Conservation (phyloP, 1,140 invertebrate species). For the Melipona quadrifasciata region DNA sequence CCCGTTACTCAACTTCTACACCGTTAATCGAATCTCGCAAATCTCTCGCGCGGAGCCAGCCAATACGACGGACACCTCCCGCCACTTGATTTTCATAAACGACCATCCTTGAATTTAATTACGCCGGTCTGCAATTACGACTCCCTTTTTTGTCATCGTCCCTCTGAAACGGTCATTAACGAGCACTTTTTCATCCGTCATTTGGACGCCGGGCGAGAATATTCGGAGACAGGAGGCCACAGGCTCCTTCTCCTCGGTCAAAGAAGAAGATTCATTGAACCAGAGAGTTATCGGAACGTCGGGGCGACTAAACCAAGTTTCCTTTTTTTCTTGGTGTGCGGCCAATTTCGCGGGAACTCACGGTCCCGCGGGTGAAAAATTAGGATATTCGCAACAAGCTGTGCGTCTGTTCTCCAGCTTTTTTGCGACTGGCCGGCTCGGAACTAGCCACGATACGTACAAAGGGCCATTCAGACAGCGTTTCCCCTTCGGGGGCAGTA, state of each 20-base stretch:
- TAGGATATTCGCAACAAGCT: neutral
- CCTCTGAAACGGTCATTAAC: neutral
- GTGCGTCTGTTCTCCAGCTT: neutral
- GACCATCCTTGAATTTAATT: conserved; percentile 29
- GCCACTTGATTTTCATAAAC: neutral
- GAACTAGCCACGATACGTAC: conserved; percentile 14
- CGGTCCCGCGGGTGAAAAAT: neutral
- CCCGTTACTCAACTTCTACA: neutral
- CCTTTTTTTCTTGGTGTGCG: neutral
- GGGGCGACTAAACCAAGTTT: neutral
- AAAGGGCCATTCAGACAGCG: conserved; percentile 51
- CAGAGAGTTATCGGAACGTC: neutral
- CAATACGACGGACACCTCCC: neutral
- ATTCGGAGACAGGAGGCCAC: neutral
- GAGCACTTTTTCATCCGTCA: conserved; percentile 4
- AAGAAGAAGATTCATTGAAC: conserved; percentile 15
- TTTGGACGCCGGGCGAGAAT: neutral
- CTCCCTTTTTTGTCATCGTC: conserved; percentile 14
- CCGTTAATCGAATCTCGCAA: too few relatives aligned
- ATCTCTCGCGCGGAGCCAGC: neutral
- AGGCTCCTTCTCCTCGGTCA: neutral
- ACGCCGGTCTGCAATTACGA: neutral
- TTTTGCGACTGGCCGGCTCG: neutral
- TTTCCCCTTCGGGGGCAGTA: conserved; percentile 42
- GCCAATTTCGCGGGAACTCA: neutral